Evolutionary conservation across 1,140 invertebrate genomes (phyloP), one percentile per base, ranked within the genome.

Genomic region (Halotydeus destructor): DNA sequence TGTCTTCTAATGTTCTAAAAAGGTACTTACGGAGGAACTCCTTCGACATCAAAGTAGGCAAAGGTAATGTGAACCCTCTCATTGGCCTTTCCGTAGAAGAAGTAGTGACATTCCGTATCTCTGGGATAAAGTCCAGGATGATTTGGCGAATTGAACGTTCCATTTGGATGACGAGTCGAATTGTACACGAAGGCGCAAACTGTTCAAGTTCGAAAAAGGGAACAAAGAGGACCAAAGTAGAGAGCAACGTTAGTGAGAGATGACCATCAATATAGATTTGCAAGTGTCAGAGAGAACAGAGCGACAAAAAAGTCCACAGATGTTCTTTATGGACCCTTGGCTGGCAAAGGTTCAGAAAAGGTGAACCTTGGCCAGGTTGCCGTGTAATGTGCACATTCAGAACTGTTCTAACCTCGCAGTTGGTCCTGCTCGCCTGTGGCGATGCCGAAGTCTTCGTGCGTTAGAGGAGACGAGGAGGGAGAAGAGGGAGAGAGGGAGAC

Each of bases 21-120:
- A 11, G 23, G 3, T 93, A 46, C 46, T 45, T 43, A 89, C 82
- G 79, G 81, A 52, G 72, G 63, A 37, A 86, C 76, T 43, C 84
- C 84, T 62, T 89, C 84, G 6, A 89, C 75, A 57, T 89, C 82
- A 56, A 91, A 91, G 58, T 78, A 81, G 21, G 73, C 71, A 55
- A 93, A 93, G 50, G 78, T 38, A 36, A 94, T 69, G 50, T 76
- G 74, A 33, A 93, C 74, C 49, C 74, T 74, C 55, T 93, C 81
- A 40, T 74, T 72, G 36, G 64, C 63, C 18, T 69, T 68, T 11
- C 83, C 86, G 54, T 85, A 72, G 60, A 94, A 93, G 57, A 84
- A 82, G 58, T 89, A 94, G 63, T 91, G 78, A 56, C 86, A 93
- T 56, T 86, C 81, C 0, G 84, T 83, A 56, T 88, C 76, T 45